Evolutionary conservation across 2,888 invertebrate species (phyloP), one percentile per base, ranked within the genome.

Genomic region (Rhimphoctona megacephalus): DNA sequence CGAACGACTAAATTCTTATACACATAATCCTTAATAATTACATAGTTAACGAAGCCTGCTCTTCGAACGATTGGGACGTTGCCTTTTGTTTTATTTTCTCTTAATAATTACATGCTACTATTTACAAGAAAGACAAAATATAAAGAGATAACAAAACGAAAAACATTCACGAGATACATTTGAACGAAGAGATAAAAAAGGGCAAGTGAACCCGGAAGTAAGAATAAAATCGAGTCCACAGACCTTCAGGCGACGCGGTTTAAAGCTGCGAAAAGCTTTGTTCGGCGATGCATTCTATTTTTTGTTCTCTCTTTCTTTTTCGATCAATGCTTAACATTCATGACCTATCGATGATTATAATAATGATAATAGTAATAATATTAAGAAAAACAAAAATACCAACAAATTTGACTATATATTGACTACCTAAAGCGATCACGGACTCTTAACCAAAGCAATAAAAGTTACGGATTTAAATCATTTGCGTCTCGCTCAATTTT

Each of bases 41-140:
- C 49, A 86, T 86, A 84, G 86, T 61, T 88, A 87, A 89, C 92
- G 92, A 83, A 87, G 92, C 92, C 91, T 89, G 90, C 88, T 90
- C 91, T 89, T 88, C 90, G 86, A 80, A 84, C 85, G 85, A 33
- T 61, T 78, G 61, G 30, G 61, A 61, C 61, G 61, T 69, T 49
- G 49, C 64, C 52, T 36, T 76, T 43, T 33, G 66, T 67, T 79
- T 22, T 52, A 9, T 36, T 46, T 74, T 69, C 33, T 64, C 52
- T 76, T 39, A 30, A 69, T 25, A 78, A 74, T 84, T 86, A 84
- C 85, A 81, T 84, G 88, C 87, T 88, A 90, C 86, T 91, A 91
- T 91, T 89, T 91, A 91, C 92, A 91, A 77, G 82, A 74, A 86
- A 66, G 66, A 43, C 46, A 25, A 61, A 74, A 49, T 61, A 61